phyloP scores from a whole-genome alignment of 1,140 invertebrate genomes.

The Latrodectus geometricus region DNA sequence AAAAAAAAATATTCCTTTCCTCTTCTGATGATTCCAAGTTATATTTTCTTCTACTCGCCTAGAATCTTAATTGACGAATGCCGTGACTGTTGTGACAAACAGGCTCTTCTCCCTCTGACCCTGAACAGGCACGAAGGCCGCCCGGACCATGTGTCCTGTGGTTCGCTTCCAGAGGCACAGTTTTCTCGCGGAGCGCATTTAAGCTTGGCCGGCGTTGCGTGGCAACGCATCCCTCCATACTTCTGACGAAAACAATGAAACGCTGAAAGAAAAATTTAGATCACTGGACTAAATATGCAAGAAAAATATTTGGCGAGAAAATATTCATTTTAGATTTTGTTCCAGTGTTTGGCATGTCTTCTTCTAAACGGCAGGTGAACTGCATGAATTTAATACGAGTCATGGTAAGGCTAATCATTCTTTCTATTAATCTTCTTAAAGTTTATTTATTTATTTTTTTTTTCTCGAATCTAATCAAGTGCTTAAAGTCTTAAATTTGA shows the following conservation, averaged over 20 bases:
- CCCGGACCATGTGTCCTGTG: not conserved
- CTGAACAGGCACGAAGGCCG: constrained; percentile 14
- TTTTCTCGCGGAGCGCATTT: not conserved
- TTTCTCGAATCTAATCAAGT: not conserved
- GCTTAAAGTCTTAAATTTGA: not conserved
- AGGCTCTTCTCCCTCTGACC: not conserved
- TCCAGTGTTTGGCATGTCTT: not conserved
- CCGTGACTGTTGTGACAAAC: not conserved
- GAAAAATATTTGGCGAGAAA: constrained; percentile 13
- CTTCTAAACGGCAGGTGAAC: not conserved
- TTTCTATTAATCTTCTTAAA: not conserved
- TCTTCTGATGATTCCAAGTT: not conserved
- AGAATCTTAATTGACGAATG: not conserved
- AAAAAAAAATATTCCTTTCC: not conserved
- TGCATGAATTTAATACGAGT: not conserved
- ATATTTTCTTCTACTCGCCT: constrained; percentile 4
- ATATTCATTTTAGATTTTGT: not conserved
- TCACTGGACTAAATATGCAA: constrained; percentile 3
- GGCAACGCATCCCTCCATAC: not conserved
- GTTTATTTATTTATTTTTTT: not conserved
- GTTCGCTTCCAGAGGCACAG: not conserved
- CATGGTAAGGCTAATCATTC: not conserved
- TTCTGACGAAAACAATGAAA: not conserved
- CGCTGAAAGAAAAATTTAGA: not conserved
- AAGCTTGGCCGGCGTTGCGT: constrained; percentile 3